Conservation (phyloP, 1,140 invertebrate species). For the Tetramorium alpestre region DNA sequence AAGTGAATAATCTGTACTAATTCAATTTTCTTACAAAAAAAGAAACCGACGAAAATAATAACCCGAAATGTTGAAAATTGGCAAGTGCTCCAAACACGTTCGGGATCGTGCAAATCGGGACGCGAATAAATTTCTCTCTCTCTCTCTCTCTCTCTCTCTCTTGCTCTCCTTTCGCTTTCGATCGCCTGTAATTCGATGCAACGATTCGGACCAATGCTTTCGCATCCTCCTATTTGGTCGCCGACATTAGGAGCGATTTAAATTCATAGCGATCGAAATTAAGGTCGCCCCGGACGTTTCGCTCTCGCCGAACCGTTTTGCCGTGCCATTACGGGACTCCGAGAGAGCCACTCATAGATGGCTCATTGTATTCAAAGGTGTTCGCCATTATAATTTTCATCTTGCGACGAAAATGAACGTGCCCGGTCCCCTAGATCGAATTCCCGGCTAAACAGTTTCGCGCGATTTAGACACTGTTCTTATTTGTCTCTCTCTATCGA, state of each 20-base stretch:
- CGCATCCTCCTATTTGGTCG: conserved; percentile 54
- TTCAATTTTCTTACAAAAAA: background rate
- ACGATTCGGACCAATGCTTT: conserved; percentile 48
- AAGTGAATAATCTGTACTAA: background rate
- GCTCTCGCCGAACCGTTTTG: conserved; percentile 33
- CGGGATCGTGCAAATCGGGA: background rate
- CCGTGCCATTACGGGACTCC: conserved; percentile 32
- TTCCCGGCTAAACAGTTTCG: conserved; percentile 9
- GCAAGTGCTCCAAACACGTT: background rate
- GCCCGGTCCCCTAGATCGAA: background rate
- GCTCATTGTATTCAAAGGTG: conserved; percentile 59
- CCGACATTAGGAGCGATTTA: conserved; percentile 59
- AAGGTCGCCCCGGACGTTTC: conserved; percentile 52
- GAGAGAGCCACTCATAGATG: conserved; percentile 42
- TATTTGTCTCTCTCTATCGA: too few species aligned
- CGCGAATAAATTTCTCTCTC: background rate
- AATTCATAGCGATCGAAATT: conserved; percentile 63
- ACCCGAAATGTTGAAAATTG: conserved; percentile 7
- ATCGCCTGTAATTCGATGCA: conserved; percentile 37
- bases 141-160: background rate
- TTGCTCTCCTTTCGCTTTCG: background rate
- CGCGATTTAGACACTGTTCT: too few species aligned
- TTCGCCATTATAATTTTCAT: conserved; percentile 45
- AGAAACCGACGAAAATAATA: background rate
- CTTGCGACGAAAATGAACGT: conserved; percentile 25